Evolutionary conservation across 2,888 invertebrate species (phyloP).

Genomic region (Tromatobia lineatoria): DNA sequence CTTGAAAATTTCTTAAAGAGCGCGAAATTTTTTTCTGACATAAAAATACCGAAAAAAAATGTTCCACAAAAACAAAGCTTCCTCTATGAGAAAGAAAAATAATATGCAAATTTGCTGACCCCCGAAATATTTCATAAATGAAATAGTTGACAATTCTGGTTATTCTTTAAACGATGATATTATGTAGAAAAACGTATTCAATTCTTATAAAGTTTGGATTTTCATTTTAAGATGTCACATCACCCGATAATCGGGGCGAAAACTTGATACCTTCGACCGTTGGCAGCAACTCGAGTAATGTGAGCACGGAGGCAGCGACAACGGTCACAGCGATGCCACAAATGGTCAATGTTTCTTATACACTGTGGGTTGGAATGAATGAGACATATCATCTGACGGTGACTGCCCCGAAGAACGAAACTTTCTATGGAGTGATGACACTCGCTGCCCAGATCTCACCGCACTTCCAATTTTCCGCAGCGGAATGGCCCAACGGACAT

Average conservation of each 20-base stretch:
- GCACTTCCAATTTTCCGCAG: conserved; percentile 91
- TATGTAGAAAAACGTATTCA: neutral
- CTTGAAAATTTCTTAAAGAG: too few relatives aligned
- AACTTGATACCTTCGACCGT: conserved; percentile 65
- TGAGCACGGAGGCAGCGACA: conserved; percentile 58
- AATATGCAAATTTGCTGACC: too few relatives aligned
- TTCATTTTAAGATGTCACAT: conserved; percentile 68
- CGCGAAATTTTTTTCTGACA: too few relatives aligned
- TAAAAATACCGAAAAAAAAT: too few relatives aligned
- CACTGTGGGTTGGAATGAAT: conserved; percentile 95
- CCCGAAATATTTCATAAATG: neutral
- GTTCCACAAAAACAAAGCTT: too few relatives aligned
- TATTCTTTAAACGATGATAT: neutral
- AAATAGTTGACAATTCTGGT: neutral
- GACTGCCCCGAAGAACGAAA: conserved; percentile 90
- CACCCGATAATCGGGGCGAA: conserved; percentile 73
- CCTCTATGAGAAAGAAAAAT: too few relatives aligned
- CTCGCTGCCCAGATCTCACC: conserved; percentile 93
- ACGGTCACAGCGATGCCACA: conserved; percentile 67
- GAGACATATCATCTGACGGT: conserved; percentile 93
- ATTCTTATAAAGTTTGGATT: neutral
- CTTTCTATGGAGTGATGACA: conserved; percentile 92
- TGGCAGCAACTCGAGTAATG: conserved; percentile 62
- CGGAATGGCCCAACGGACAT: conserved; percentile 97
- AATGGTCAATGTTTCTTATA: conserved; percentile 91